phyloP scores from a whole-genome alignment of 2,797 vertebrate species.

The Natrix natrix region DNA sequence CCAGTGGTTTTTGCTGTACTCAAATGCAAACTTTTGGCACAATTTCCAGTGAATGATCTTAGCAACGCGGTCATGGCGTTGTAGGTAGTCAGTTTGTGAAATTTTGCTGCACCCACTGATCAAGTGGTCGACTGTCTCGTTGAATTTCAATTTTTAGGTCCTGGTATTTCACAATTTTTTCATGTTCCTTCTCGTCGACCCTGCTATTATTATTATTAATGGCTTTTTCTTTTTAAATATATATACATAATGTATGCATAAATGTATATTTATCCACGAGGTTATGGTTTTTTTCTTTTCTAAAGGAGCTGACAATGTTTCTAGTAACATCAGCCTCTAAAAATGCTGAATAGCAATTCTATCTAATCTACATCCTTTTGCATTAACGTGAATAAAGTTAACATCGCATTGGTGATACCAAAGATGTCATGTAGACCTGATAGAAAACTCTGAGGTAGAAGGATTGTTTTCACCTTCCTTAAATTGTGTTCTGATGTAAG shows the following conservation, averaged over 20 bases:
- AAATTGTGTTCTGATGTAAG: conserved; percentile 18
- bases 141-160: too few relatives aligned
- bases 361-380: not conserved
- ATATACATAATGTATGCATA: not conserved
- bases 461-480: not conserved
- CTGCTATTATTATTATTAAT: not conserved
- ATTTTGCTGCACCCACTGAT: too few relatives aligned
- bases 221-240: not conserved
- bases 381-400: not conserved
- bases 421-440: not conserved
- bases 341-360: not conserved
- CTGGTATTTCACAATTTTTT: too few relatives aligned
- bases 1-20: too few relatives aligned
- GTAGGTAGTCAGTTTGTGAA: too few relatives aligned
- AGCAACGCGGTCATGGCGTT: too few relatives aligned
- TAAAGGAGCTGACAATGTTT: not conserved
- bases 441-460: not conserved
- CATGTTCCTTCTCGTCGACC: too few relatives aligned
- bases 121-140: too few relatives aligned
- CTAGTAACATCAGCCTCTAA: not conserved
- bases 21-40: too few relatives aligned
- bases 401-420: not conserved
- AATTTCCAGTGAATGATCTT: too few relatives aligned
- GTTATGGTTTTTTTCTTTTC: not conserved
- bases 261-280: not conserved